phyloP scores from a whole-genome alignment of 2,888 invertebrate genomes.

The Pristionchus japonicus region DNA sequence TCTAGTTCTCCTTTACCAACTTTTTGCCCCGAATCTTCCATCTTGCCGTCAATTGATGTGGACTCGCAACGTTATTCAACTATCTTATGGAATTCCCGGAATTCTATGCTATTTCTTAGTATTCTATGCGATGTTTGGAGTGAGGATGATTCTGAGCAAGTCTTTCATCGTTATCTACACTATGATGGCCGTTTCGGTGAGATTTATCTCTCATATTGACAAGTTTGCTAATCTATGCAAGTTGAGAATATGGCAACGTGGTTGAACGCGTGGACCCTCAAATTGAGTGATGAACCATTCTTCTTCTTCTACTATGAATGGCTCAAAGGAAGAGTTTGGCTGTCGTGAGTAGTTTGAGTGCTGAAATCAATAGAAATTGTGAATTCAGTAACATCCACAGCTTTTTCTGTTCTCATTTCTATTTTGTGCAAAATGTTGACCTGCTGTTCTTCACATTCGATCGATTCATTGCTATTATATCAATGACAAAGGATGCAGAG shows the following conservation, averaged over 20 bases:
- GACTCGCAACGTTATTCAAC: not conserved
- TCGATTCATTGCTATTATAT: not conserved
- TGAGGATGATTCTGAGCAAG: not conserved
- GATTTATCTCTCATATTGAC: not conserved
- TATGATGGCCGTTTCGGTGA: not conserved
- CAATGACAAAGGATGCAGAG: not conserved
- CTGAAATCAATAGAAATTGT: not conserved
- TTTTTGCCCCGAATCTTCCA: not conserved
- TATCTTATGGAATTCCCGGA: not conserved
- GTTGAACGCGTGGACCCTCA: not conserved
- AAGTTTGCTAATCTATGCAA: not conserved
- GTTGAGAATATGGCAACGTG: not conserved
- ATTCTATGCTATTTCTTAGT: not conserved
- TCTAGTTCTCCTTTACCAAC: not conserved
- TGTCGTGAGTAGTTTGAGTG: not conserved
- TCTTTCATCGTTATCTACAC: not conserved
- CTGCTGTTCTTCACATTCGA: not conserved
- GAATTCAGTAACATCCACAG: not conserved
- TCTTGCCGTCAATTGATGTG: not conserved
- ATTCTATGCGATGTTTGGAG: not conserved
- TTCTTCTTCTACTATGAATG: constrained; percentile 1
- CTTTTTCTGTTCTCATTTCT: not conserved
- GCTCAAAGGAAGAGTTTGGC: not conserved
- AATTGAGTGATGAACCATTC: not conserved
- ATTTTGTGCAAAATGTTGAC: not conserved